Base-by-base conservation (phyloP, 2,888 invertebrate genomes). In the Nebria brevicollis region DNA sequence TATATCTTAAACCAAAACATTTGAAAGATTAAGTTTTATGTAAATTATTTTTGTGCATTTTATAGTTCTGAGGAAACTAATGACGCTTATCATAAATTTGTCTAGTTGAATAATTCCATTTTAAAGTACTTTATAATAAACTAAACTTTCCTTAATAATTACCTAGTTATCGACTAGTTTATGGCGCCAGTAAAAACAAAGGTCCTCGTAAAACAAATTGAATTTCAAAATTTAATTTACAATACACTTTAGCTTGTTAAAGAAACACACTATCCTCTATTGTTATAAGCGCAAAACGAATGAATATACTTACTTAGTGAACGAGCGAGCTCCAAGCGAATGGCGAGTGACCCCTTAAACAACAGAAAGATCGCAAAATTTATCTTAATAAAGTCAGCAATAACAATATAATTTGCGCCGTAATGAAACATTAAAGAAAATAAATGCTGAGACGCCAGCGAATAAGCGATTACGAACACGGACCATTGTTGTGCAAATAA, bases 351-450 rank as follows among this genome's bases (percentile, higher is more conserved):
- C 8, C 54, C 54, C 54, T 54, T 54, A 54, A 54, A 54, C 6
- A 54, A 54, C 54, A 54, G 13, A 54, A 54, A 54, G 54, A 54
- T 54, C 54, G 8, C 54, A 26, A 34, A 73, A 73, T 73, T 73
- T 41, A 73, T 73, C 73, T 73, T 43, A 73, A 73, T 73, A 73
- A 73, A 41, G 73, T 73, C 73, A 43, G 42, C 73, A 5, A 34
- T 73, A 73, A 73, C 73, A 73, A 73, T 73, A 73, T 43, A 11
- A 73, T 73, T n/a, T 41, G 41, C 42, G 42, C 42, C n/a, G 42
- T 73, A 73, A 73, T 73, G 73, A 73, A 73, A 73, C 73, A 73
- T 73, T 73, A 73, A 73, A 13, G 73, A 73, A 43, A 43, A 73
- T 20, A 73, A 42, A 73, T 41, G 70, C 15, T 70, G 54, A 54